Conservation (phyloP, 2,888 invertebrate species). For the Tillus elongatus region DNA sequence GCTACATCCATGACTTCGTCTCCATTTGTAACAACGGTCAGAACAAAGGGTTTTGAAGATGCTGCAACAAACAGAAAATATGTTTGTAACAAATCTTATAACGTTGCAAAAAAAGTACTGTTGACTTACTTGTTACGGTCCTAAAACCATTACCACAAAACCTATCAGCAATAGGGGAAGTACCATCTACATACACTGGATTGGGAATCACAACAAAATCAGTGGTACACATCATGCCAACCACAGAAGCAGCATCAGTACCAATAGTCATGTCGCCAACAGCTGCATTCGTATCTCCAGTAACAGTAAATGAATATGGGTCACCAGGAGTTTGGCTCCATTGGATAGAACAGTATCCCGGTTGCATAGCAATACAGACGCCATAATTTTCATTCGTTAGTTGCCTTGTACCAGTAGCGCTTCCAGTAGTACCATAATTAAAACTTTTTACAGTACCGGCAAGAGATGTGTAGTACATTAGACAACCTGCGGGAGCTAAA, state of each 20-base stretch:
- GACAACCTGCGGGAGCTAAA: slow-evolving; percentile 67
- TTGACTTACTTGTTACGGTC: slow-evolving; percentile 51
- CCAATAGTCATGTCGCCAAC: slow-evolving; percentile 51
- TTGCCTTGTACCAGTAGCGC: slow-evolving; percentile 55
- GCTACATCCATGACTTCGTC: slow-evolving; percentile 28
- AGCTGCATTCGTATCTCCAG: slow-evolving; percentile 59
- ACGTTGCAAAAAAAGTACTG: not conserved
- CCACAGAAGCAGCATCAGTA: slow-evolving; percentile 47
- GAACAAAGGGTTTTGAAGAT: slow-evolving; percentile 27
- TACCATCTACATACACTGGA: slow-evolving; percentile 44
- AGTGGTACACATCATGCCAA: slow-evolving; percentile 53
- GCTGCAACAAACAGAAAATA: slow-evolving; percentile 21
- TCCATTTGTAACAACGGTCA: slow-evolving; percentile 28
- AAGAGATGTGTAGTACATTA: slow-evolving; percentile 60
- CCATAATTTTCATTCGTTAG: slow-evolving; percentile 66
- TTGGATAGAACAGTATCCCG: slow-evolving; percentile 64
- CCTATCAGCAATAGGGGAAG: slow-evolving; percentile 49
- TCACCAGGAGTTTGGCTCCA: slow-evolving; percentile 48
- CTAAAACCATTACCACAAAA: slow-evolving; percentile 69
- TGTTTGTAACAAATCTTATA: not conserved
- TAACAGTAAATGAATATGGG: slow-evolving; percentile 58
- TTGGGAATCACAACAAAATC: slow-evolving; percentile 71
- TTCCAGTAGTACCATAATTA: slow-evolving; percentile 56
- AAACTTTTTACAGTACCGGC: slow-evolving; percentile 63
- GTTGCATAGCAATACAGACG: slow-evolving; percentile 63